Percentiles rank a stretch among this genome's conserved stretches.
Evolutionary conservation across 2,888 invertebrate species (phyloP).

Genomic region (Orgyia antiqua): DNA sequence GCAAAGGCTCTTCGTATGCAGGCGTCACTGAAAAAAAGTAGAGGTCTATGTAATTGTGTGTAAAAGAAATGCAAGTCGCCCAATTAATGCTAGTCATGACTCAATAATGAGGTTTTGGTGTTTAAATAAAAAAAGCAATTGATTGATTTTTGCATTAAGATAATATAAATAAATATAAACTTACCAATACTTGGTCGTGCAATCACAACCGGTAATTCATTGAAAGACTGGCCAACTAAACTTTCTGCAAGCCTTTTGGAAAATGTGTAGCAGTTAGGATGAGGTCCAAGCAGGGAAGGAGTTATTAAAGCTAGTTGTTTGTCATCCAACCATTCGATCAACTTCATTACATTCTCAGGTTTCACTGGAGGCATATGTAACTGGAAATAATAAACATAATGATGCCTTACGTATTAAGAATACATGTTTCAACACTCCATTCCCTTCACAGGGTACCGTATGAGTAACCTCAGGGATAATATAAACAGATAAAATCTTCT

Average conservation of each 20-base stretch:
- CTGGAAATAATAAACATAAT: slow-evolving; percentile 54
- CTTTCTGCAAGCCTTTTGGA: slow-evolving; percentile 95
- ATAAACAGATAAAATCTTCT: too few relatives aligned
- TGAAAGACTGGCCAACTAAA: slow-evolving; percentile 85
- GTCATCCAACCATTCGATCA: slow-evolving; percentile 84
- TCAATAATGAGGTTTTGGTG: too few relatives aligned
- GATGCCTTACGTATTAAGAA: too few relatives aligned
- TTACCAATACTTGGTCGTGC: slow-evolving; percentile 95
- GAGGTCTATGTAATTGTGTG: too few relatives aligned
- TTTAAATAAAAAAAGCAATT: too few relatives aligned
- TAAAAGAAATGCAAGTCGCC: too few relatives aligned
- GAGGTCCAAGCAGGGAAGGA: slow-evolving; percentile 82
- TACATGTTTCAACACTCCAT: too few relatives aligned
- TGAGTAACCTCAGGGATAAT: too few relatives aligned
- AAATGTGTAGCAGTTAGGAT: slow-evolving; percentile 97
- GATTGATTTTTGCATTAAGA: too few relatives aligned
- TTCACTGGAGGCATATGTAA: slow-evolving; percentile 83
- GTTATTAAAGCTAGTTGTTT: slow-evolving; percentile 81
- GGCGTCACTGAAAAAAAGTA: slow-evolving; percentile 63
- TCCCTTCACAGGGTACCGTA: too few relatives aligned
- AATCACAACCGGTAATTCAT: slow-evolving; percentile 88
- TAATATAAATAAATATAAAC: too few relatives aligned
- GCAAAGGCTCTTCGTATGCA: slow-evolving; percentile 81
- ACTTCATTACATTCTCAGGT: slow-evolving; percentile 83
- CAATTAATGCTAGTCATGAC: too few relatives aligned